These are phyloP conservation scores for Phodopus roborovskii DNA, from an alignment of 2,113 vertebrate genomes.

Conservation along the genomic window DNA sequence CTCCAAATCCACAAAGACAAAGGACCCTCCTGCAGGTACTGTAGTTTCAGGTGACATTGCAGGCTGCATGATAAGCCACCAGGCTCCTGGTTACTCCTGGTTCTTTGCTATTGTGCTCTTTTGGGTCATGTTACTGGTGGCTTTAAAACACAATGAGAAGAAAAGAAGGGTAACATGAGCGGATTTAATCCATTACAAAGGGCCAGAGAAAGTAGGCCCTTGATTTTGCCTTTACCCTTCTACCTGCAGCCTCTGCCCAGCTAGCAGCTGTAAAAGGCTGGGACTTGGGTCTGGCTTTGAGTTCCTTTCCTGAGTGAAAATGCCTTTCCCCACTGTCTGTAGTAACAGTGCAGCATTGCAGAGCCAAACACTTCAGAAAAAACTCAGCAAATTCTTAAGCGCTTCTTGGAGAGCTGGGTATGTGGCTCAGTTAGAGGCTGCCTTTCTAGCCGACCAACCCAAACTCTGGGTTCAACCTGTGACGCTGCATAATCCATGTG, in stretches of 20 bases:
- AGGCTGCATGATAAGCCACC: neutral
- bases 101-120: neutral
- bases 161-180: constrained; percentile 64
- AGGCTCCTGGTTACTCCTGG: neutral
- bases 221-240: neutral
- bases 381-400: neutral
- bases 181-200: constrained; percentile 11
- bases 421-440: neutral
- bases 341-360: constrained; percentile 2
- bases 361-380: neutral
- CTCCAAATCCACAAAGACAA: neutral
- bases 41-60: neutral
- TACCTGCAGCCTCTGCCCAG: neutral
- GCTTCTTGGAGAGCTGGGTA: fast-evolving
- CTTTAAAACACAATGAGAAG: constrained; percentile 55
- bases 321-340: neutral
- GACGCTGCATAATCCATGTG: neutral
- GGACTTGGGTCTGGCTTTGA: neutral
- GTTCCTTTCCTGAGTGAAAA: neutral
- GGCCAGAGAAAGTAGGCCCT: constrained; percentile 46
- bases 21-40: neutral
- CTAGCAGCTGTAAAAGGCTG: neutral
- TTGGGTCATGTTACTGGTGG: constrained; percentile 56
- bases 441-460: neutral
- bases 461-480: neutral